Evolutionary conservation across 2,113 vertebrate genomes (phyloP).

Genomic region (Psephotus haematonotus): DNA sequence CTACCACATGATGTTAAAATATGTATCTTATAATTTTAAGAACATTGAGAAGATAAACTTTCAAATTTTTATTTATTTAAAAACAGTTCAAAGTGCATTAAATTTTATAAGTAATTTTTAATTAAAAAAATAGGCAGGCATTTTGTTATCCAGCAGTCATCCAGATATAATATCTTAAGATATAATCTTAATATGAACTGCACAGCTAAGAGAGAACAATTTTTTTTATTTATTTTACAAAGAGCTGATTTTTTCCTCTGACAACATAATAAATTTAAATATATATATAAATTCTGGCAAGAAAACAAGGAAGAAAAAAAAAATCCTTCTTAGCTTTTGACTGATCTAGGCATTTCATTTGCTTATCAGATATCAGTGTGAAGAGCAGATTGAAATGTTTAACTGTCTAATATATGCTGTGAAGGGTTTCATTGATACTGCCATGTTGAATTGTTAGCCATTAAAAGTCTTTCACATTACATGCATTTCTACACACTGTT

Average conservation of each 20-base stretch:
- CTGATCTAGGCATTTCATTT: conserved; percentile 40
- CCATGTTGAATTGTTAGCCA: conserved; percentile 53
- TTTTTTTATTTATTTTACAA: neutral
- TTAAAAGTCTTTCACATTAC: conserved; percentile 52
- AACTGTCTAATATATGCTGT: conserved; percentile 60
- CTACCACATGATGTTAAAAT: neutral
- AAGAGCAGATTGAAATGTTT: conserved; percentile 65
- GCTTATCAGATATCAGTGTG: conserved; percentile 32
- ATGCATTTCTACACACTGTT: conserved; percentile 36
- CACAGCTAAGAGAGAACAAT: neutral
- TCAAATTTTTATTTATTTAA: neutral
- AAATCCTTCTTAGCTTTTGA: conserved; percentile 10
- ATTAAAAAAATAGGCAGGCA: conserved; percentile 7
- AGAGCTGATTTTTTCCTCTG: conserved; percentile 22
- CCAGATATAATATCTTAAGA: conserved; percentile 26
- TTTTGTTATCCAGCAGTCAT: neutral
- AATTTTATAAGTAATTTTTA: conserved; percentile 42
- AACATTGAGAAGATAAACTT: neutral
- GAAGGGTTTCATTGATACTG: conserved; percentile 58
- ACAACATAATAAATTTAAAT: conserved; percentile 15
- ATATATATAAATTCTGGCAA: neutral
- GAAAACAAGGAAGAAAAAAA: conserved; percentile 46
- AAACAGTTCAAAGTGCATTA: neutral
- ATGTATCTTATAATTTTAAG: neutral
- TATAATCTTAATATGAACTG: conserved; percentile 22